A percentile compares a stretch with the other conserved stretches of the same genome.
Evolutionary conservation across 1,140 invertebrate species (phyloP).

Genomic region (Musca vetustissima): DNA sequence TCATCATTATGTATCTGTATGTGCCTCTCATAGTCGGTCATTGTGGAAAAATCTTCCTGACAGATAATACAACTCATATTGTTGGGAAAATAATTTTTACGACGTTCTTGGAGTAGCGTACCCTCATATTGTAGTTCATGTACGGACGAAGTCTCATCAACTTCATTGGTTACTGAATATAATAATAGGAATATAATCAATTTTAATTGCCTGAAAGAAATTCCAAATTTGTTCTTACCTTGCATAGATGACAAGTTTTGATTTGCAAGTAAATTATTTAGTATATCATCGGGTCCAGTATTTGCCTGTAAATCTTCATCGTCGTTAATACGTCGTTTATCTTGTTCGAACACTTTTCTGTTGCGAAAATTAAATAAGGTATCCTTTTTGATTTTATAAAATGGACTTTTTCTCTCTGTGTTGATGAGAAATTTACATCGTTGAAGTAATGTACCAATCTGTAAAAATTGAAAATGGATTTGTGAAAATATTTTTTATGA

Average conservation of each 20-base stretch:
- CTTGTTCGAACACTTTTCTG: slow-evolving; percentile 40
- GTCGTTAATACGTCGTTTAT: slow-evolving; percentile 34
- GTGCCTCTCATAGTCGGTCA: slow-evolving; percentile 46
- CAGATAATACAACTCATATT: slow-evolving; percentile 47
- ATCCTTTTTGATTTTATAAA: slow-evolving; percentile 40
- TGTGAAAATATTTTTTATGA: neutral
- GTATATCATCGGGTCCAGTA: slow-evolving; percentile 10
- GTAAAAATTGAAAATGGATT: too few relatives aligned
- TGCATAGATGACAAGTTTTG: neutral
- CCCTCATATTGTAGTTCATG: slow-evolving; percentile 42
- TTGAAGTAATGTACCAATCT: slow-evolving; percentile 43
- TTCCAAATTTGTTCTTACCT: neutral
- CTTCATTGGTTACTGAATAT: slow-evolving; percentile 11
- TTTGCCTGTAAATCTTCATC: slow-evolving; percentile 10
- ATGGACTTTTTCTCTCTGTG: slow-evolving; percentile 35
- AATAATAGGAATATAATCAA: too few relatives aligned
- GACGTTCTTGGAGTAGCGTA: slow-evolving; percentile 27
- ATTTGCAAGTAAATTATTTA: neutral
- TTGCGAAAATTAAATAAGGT: slow-evolving; percentile 41
- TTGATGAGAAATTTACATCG: slow-evolving; percentile 46
- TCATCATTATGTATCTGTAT: slow-evolving; percentile 46
- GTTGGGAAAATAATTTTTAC: slow-evolving; percentile 33
- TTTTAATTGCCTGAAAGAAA: neutral
- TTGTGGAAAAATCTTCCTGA: slow-evolving; percentile 43
- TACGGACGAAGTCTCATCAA: slow-evolving; percentile 32